Base-by-base conservation (phyloP, 92 coral and sea anemone genomes). In the Parazoanthus atlanticus region DNA sequence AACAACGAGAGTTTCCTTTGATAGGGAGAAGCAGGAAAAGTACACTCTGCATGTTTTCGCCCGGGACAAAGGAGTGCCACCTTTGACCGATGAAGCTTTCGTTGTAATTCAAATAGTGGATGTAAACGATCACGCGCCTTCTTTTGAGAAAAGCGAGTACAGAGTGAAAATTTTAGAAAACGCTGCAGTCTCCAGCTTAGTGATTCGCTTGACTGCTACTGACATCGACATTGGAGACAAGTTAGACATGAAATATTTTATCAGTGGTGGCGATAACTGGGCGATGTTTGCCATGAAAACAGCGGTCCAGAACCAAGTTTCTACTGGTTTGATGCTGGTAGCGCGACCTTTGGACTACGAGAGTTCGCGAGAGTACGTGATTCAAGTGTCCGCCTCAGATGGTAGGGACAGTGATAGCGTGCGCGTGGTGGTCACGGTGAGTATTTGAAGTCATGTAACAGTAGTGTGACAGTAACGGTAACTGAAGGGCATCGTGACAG, bases 321-420 rank as follows among this genome's bases (percentile, higher is more conserved):
- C 26, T 13, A 80, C 78, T 0, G 84, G 92, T 5, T 73, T 83
- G 33, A 86, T 96, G 29, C 47, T 86, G 12, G 93, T 96, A 49
- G 96, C 79, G 49, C 93, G 94, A n/a, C 86, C 91, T 40, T 91
- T 96, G 31, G 99, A 96, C 74, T 95, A 70, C 73, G 99, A 96
- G 71, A 76, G 89, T 80, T 70, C 49, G 67, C 33, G 47, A n/a
- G 58, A 83, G 0, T 96, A 95, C 58, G 75, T 66, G 76, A 56
- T 96, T 26, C 76, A 84, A 71, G 97, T 96, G 15, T 89, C 99
- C 28, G 96, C 95, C 15, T 92, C 96, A 2, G 99, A 96, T 43
- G 92, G 97, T 16, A 92, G 90, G 74, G 80, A 91, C 88, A 95
- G 98, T 41, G 95, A 79, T 75, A 79, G 88, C 30, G 86, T 91